A percentile compares a stretch with the other conserved stretches of the same genome.
Conservation (phyloP, 2,113 vertebrate genomes). For the Sceloporus tristichus region DNA sequence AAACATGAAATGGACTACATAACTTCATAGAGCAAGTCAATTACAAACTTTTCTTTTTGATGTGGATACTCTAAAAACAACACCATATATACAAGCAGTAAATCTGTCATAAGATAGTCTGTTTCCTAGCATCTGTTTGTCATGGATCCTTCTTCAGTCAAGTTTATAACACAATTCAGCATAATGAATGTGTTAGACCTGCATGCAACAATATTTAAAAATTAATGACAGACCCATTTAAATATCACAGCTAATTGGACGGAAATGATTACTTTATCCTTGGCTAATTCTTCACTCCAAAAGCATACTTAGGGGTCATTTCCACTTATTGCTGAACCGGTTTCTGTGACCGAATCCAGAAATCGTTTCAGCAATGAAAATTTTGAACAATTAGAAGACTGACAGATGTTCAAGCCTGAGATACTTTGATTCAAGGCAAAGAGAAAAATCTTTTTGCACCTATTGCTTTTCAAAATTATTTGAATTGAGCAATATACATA, state of each 20-base stretch:
- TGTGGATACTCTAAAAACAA: too few relatives aligned
- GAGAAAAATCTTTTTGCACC: background rate
- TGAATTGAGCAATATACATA: background rate
- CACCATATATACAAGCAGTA: too few relatives aligned
- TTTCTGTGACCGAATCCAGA: too few relatives aligned
- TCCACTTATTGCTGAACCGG: too few relatives aligned
- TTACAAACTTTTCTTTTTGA: too few relatives aligned
- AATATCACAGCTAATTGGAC: background rate
- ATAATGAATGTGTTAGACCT: background rate
- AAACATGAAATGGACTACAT: too few relatives aligned
- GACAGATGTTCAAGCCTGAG: background rate
- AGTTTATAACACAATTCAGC: background rate
- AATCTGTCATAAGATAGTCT: background rate
- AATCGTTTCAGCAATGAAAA: background rate
- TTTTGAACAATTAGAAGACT: constrained; percentile 5
- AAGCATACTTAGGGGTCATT: background rate
- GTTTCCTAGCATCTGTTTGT: background rate
- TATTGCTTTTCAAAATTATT: background rate
- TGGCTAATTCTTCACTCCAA: background rate
- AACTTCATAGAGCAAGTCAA: too few relatives aligned
- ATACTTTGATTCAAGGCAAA: background rate
- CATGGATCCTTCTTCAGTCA: constrained; percentile 13
- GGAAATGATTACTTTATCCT: background rate
- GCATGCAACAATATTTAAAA: background rate
- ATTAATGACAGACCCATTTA: background rate